Percentiles rank a stretch among this genome's conserved stretches.
These are phyloP conservation scores for Drosophila monieri DNA, from an alignment of 2,888 invertebrate genomes.

Conservation along the genomic window DNA sequence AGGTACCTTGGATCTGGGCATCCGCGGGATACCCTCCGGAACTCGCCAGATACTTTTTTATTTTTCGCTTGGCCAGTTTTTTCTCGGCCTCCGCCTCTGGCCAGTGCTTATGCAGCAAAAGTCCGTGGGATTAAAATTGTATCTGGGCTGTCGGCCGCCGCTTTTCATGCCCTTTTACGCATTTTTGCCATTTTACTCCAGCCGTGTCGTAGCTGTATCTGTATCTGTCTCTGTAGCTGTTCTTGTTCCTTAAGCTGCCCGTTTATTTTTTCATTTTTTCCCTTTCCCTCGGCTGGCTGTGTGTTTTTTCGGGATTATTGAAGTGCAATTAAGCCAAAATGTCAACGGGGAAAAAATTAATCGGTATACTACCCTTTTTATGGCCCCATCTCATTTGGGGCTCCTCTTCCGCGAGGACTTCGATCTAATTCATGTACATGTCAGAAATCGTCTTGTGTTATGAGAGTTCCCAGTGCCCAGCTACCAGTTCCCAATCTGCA, in stretches of 20 bases:
- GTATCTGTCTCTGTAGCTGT: conserved; percentile 28
- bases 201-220: conserved; percentile 29
- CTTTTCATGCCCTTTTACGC: conserved; percentile 81
- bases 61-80: conserved; percentile 19
- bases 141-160: conserved; percentile 69
- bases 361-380: conserved; percentile 81
- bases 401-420: conserved; percentile 48
- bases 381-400: conserved; percentile 72
- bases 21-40: conserved; percentile 25
- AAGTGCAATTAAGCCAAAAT: conserved; percentile 83
- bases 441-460: conserved; percentile 75
- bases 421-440: conserved; percentile 81
- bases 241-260: conserved; percentile 47
- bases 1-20: conserved; percentile 51
- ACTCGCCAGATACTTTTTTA: conserved; percentile 24
- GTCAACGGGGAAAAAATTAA: conserved; percentile 81
- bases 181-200: conserved; percentile 73
- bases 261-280: conserved; percentile 9
- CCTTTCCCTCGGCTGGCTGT: conserved; percentile 18
- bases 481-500: conserved; percentile 3
- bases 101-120: conserved; percentile 78
- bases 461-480: conserved; percentile 31
- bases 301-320: conserved; percentile 80
- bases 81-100: conserved; percentile 1
- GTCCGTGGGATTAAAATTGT: conserved; percentile 80